Evolutionary conservation across 2,797 vertebrate species (phyloP), one percentile per base, ranked within the genome.

Genomic region (Balearica regulorum): DNA sequence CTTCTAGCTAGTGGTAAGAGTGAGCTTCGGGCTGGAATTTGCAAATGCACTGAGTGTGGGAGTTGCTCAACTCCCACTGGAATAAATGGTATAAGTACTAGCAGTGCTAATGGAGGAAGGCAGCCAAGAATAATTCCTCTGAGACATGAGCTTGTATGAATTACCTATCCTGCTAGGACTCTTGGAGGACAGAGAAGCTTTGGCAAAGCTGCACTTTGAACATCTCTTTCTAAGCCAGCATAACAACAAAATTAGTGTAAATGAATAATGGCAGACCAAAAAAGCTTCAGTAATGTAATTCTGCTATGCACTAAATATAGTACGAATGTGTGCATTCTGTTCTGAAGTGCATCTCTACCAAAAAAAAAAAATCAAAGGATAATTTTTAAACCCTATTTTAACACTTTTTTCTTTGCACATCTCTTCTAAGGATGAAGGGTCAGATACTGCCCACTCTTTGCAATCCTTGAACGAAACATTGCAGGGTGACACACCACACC

Each of bases 61-160:
- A 94, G 87, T 43, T 61, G 81, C 44, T 64, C 55, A 28, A 1
- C 21, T 92, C 73, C 83, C 80, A 58, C 29, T 49, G 70, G 83
- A 89, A 91, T 90, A 72, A 87, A 75, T 2, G n/a, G 43, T 12
- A 10, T 37, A 78, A 95, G 87, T 60, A 66, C 37, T 49, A 80
- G 53, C 58, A 87, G 60, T 26, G 66, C 83, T 96, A 94, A 95
- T 89, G 90, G 94, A 93, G 53, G 68, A 87, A 69, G 66, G 58
- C 17, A 0, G 84, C 62, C 78, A 94, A 81, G 75, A 87, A 65
- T 21, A 55, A 83, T 33, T 77, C 83, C 61, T 77, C 60, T 48
- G 93, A 82, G 83, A 83, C 58, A 64, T 0, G 3, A 73, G 68
- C 33, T 43, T 61, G n/a, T 80, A 85, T 71, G 71, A 91, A 84